Conservation (phyloP, 2,113 vertebrate species). For the Corythornis vintsioides region DNA sequence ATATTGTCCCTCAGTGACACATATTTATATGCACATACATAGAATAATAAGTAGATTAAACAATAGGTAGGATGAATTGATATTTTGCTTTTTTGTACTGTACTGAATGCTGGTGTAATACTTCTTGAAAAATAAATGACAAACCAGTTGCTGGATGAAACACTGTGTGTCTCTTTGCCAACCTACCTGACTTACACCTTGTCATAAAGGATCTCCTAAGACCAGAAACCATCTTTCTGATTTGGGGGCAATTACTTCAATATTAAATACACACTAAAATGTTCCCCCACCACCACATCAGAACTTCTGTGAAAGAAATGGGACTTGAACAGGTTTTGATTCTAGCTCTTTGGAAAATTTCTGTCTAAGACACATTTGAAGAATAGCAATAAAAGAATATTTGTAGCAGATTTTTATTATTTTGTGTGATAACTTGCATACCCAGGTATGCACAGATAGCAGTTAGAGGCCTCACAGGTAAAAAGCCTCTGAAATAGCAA, state of each 20-base stretch:
- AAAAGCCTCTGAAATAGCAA: neutral
- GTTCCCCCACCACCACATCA: fast-evolving
- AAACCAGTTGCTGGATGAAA: neutral
- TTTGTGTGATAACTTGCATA: neutral
- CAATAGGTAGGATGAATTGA: neutral
- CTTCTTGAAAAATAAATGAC: neutral
- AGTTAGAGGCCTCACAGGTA: neutral
- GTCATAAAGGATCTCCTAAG: neutral
- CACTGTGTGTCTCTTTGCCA: neutral
- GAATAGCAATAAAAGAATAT: neutral
- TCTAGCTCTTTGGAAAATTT: neutral
- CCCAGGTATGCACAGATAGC: neutral
- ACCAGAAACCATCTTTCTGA: neutral
- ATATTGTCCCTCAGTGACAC: neutral
- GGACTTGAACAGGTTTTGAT: neutral
- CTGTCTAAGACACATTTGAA: neutral
- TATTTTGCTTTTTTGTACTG: neutral
- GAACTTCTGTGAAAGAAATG: neutral
- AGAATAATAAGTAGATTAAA: neutral
- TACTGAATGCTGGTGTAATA: neutral
- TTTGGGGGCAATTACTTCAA: neutral
- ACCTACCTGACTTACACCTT: neutral
- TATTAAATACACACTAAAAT: neutral
- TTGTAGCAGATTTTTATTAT: neutral
- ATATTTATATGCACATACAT: neutral